Base-by-base conservation (phyloP, 64 coral and sea anemone genomes). In the Montipora foliosa region DNA sequence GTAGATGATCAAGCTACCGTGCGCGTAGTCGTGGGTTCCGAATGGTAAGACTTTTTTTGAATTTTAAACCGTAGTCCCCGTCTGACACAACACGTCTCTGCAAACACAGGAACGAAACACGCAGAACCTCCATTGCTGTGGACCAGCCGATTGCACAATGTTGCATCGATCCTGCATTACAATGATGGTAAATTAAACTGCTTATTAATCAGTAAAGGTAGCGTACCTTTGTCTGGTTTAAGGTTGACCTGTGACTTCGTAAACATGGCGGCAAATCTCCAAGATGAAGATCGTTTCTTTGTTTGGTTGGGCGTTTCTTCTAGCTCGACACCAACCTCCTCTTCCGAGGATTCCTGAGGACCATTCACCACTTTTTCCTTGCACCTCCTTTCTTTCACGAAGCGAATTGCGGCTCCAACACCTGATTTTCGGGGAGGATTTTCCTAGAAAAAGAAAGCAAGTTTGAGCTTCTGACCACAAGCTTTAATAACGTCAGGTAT, bases 151-250 rank as follows among this genome's bases (percentile, higher is more conserved):
- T 37, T 37, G 37, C 37, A 37, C 37, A 37, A 37, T 37, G 37
- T 37, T 37, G 37, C 37, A 37, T 37, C 37, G 37, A 37, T 37
- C 37, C 37, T 37, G 1, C 37, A 2, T 37, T 37, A 37, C 37
- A 37, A 37, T 37, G 37, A 37, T 37, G 37, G 37, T 37, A 37
- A 37, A 37, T 37, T 37, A 37, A 37, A 11, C 53, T 57, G 11
- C 53, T 8, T 5, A 6, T 8, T 6, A 8, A 57, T 57, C 53
- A 57, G 6, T 6, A 57, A 57, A 57, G 11, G 53, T 24, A 22
- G 57, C 14, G 5, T 86, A 86, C 64, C 82, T 86, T 25, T 86
- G 19, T 71, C 82, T 22, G 62, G 66, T 71, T 72, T 86, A 44
- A 64, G 14, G 47, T 72, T 86, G 45, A 4, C 12, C 17, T 86